These are phyloP conservation scores for Danio albolineatus DNA, from an alignment of 2,797 vertebrate species.

Conservation along the genomic window DNA sequence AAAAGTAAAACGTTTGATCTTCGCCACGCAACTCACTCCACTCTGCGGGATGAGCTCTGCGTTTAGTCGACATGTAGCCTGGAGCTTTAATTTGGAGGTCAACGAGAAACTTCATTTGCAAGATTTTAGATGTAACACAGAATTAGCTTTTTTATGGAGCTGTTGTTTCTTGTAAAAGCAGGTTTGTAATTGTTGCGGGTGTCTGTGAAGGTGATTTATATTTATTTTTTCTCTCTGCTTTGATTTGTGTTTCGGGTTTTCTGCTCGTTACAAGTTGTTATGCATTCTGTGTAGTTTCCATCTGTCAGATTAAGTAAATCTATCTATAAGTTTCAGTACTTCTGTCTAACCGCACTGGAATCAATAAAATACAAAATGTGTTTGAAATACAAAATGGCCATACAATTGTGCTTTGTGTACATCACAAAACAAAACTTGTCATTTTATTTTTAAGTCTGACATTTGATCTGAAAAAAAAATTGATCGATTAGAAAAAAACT, in stretches of 20 bases:
- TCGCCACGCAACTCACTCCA: neutral
- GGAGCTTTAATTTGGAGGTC: constrained; percentile 36
- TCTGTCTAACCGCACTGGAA: too few species aligned
- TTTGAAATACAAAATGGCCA: too few species aligned
- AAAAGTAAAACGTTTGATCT: neutral
- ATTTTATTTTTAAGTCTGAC: too few species aligned
- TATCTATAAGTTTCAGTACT: too few species aligned
- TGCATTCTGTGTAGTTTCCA: too few species aligned
- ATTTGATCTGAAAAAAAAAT: too few species aligned
- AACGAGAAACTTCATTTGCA: constrained; percentile 24
- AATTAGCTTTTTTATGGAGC: neutral
- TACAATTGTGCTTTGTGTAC: too few species aligned
- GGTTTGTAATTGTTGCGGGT: neutral
- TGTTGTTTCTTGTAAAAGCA: neutral
- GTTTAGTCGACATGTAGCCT: constrained; percentile 11
- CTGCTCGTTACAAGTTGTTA: neutral
- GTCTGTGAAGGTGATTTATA: neutral
- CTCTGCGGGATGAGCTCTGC: constrained; percentile 3
- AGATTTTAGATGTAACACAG: neutral
- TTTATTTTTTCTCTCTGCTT: neutral
- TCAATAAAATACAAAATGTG: too few species aligned
- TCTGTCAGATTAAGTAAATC: neutral
- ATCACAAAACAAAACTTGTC: too few species aligned
- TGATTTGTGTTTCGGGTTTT: neutral
- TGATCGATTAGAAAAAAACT: too few species aligned